A percentile compares a stretch with the other conserved stretches of the same genome.
These are phyloP conservation scores for Homalodisca vitripennis DNA, from an alignment of 1,140 invertebrate species.

Conservation along the genomic window DNA sequence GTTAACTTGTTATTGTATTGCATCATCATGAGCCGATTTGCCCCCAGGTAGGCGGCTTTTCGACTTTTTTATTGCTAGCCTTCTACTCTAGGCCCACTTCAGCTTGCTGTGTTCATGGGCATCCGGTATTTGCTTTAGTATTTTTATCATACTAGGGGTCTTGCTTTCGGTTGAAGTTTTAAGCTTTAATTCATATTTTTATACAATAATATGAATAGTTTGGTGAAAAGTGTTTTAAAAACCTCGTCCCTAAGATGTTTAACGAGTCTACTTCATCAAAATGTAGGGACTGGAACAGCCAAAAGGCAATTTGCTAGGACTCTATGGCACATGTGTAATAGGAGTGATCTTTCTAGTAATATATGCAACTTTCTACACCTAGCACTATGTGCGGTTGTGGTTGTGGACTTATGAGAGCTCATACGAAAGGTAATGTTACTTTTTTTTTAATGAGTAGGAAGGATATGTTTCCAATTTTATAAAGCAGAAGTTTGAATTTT, in stretches of 20 bases:
- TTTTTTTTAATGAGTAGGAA: background rate
- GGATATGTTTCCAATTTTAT: background rate
- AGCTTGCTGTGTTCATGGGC: too few relatives aligned
- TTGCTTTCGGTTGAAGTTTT: too few relatives aligned
- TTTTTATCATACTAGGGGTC: too few relatives aligned
- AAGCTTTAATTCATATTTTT: too few relatives aligned
- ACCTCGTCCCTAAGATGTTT: constrained; percentile 1
- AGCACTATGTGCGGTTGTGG: constrained; percentile 22
- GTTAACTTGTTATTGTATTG: too few relatives aligned
- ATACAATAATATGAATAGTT: constrained; percentile 18
- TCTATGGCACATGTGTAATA: constrained; percentile 32
- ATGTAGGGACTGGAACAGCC: background rate
- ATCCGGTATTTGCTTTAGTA: too few relatives aligned
- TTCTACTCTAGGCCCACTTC: too few relatives aligned
- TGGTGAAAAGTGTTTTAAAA: constrained; percentile 24
- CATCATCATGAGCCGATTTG: too few relatives aligned
- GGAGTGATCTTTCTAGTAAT: constrained; percentile 10
- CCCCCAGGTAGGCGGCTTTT: too few relatives aligned
- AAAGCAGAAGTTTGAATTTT: background rate
- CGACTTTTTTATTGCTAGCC: too few relatives aligned
- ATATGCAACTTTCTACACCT: constrained; percentile 12
- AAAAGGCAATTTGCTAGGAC: constrained; percentile 31
- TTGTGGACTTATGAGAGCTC: constrained; percentile 22
- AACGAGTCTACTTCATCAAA: constrained; percentile 21
- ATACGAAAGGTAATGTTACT: constrained; percentile 30